Evolutionary conservation across 2,113 vertebrate species (phyloP), one percentile per base, ranked within the genome.

Genomic region (Campylomormyrus tamandua): DNA sequence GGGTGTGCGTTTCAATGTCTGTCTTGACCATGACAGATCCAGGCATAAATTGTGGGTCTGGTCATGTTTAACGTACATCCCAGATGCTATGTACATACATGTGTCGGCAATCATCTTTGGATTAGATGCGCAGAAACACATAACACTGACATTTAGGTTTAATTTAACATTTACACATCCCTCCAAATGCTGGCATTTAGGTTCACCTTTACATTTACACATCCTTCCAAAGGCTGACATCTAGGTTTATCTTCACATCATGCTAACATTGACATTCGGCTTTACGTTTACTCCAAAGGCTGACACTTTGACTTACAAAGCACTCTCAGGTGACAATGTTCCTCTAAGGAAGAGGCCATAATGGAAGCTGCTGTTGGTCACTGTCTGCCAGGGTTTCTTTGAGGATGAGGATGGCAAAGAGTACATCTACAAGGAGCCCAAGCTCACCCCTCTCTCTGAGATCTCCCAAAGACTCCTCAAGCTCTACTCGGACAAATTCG

Each of bases 321-420:
- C 74, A 80, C 74, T 42, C 70, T 39, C 74, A 39, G 31, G 15
- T 42, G 74, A 42, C 62, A 4, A 27, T 70, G 10, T 13, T 6
- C 35, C 35, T 19, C 31, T 15, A 1, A 42, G 35, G 74, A 80
- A 91, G n/a, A 42, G 77, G 21, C 74, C 13, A 15, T 39, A 89
- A 89, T 50, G 45, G 50, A 89, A 90, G 89, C 94, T 66, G 93
- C 58, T 90, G 5, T 89, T 52, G 90, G 83, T 74, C 48, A 58
- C 84, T 90, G 92, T 89, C 90, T 93, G 89, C 48, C 90, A 99
- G 98, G 98, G 98, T 1, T 99, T 99, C 95, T 96, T 96, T 92
- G 98, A 99, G 92, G 98, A 99, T 93, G 98, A 99, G 93, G 98
- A 99, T 85, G 98, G 98, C 83, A 99, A 99, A 66, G 98, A 99